Evolutionary conservation across 1,140 invertebrate species (phyloP).

Genomic region (Sarcophaga bullata): DNA sequence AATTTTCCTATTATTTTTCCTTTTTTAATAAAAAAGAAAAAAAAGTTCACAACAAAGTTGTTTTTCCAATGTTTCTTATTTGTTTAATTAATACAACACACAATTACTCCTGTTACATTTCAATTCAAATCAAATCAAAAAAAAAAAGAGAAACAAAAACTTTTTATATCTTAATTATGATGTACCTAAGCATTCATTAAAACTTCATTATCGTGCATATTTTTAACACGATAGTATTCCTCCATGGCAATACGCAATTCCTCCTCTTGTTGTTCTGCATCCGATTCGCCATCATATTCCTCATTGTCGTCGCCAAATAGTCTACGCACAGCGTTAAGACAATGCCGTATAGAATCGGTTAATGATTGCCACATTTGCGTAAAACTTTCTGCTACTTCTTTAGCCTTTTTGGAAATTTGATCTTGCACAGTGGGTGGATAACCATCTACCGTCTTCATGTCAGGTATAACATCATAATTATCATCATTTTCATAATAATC

Average conservation of each 20-base stretch:
- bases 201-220: slow-evolving; percentile 20
- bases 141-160: neutral
- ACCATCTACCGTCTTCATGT: neutral
- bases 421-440: neutral
- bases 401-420: slow-evolving; percentile 3
- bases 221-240: neutral
- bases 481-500: neutral
- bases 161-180: neutral
- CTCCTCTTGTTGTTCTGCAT: neutral
- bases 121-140: too few relatives aligned
- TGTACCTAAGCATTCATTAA: neutral
- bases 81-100: too few relatives aligned
- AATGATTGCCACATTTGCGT: slow-evolving; percentile 54
- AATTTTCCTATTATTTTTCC: too few relatives aligned
- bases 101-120: too few relatives aligned
- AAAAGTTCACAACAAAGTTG: too few relatives aligned
- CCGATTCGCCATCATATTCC: neutral
- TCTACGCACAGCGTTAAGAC: slow-evolving; percentile 49
- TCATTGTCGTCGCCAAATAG: slow-evolving; percentile 43
- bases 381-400: slow-evolving; percentile 44
- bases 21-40: too few relatives aligned
- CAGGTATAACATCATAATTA: slow-evolving; percentile 26
- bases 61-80: too few relatives aligned
- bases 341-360: slow-evolving; percentile 51
- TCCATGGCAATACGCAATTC: neutral